Conservation (phyloP, 1,140 invertebrate genomes). For the Hyphantria cunea region DNA sequence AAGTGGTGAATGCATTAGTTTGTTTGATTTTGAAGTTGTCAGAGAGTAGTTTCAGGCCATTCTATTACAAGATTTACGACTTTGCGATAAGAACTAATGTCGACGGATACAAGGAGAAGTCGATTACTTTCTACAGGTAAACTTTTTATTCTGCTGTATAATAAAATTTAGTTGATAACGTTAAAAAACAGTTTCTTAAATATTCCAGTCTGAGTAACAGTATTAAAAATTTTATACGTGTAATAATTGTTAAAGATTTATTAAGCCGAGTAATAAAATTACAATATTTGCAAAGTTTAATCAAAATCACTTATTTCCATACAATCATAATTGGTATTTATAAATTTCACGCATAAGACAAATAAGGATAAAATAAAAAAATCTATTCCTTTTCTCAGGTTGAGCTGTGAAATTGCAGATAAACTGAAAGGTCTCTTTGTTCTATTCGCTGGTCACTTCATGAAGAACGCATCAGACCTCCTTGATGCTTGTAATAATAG, state of each 20-base stretch:
- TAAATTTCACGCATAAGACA: too few relatives aligned
- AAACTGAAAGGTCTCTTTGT: constrained; percentile 94
- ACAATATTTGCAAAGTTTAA: too few relatives aligned
- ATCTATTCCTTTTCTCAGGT: constrained; percentile 65
- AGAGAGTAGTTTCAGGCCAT: constrained; percentile 92
- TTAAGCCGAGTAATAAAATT: too few relatives aligned
- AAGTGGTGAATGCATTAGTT: constrained; percentile 88
- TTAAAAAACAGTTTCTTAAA: too few relatives aligned
- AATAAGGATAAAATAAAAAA: too few relatives aligned
- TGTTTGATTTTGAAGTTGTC: constrained; percentile 93
- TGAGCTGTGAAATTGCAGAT: constrained; percentile 90
- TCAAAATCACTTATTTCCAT: too few relatives aligned
- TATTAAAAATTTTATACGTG: too few relatives aligned
- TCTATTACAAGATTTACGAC: constrained; percentile 93
- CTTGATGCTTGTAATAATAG: constrained; percentile 84
- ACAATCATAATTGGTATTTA: neutral
- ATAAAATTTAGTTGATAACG: too few relatives aligned
- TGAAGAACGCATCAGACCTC: constrained; percentile 89
- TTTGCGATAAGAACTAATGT: constrained; percentile 88
- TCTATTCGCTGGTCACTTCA: constrained; percentile 92
- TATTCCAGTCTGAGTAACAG: too few relatives aligned
- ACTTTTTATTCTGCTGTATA: constrained; percentile 13
- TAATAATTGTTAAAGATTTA: too few relatives aligned
- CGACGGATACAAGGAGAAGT: constrained; percentile 83
- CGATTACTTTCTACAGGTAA: constrained; percentile 90